These are phyloP conservation scores for Vespertilio murinus DNA, from an alignment of 2,797 vertebrate genomes.

Conservation along the genomic window DNA sequence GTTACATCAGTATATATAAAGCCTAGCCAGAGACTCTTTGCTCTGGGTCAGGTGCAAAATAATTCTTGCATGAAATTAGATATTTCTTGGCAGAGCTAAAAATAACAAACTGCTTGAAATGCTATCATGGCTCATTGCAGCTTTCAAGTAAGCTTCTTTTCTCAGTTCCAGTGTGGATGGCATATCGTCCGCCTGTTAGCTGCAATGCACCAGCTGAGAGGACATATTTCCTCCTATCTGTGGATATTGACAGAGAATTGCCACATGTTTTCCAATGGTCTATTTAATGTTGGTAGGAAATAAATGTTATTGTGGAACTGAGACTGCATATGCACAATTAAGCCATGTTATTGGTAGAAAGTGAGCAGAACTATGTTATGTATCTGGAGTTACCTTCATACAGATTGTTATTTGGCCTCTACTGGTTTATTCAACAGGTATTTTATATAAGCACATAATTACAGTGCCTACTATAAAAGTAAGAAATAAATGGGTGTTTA, in stretches of 20 bases:
- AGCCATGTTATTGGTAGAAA: not conserved
- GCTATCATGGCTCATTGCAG: not conserved
- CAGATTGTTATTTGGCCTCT: not conserved
- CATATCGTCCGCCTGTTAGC: not conserved
- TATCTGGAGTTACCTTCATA: not conserved
- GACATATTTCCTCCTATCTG: not conserved
- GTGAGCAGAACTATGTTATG: not conserved
- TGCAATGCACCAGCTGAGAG: not conserved
- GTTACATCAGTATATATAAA: slow-evolving; percentile 11
- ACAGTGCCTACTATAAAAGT: not conserved
- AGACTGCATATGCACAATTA: not conserved
- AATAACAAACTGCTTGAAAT: slow-evolving; percentile 34
- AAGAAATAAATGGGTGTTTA: not conserved
- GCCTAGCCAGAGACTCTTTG: slow-evolving; percentile 32
- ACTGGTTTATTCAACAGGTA: not conserved
- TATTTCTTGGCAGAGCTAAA: slow-evolving; percentile 61
- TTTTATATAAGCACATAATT: not conserved
- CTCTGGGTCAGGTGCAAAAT: not conserved
- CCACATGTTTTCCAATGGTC: not conserved
- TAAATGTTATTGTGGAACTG: not conserved
- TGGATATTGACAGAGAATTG: not conserved
- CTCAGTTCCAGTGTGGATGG: not conserved
- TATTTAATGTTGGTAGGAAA: not conserved
- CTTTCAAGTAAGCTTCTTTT: slow-evolving; percentile 16
- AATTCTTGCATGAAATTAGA: slow-evolving; percentile 68